phyloP scores from a whole-genome alignment of 1,140 invertebrate species.

The Hestina assimilis region DNA sequence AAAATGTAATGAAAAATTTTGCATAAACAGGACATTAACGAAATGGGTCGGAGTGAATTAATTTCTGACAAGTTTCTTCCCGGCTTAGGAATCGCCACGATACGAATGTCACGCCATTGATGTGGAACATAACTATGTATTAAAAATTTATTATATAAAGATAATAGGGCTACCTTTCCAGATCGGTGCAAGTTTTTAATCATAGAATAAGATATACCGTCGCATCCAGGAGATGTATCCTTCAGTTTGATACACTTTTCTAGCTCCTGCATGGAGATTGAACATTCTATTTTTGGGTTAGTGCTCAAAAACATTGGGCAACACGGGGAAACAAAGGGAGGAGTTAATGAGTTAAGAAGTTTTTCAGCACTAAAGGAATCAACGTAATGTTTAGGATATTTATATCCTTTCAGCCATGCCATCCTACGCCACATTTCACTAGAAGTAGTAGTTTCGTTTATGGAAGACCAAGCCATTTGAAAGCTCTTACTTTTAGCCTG shows the following conservation, averaged over 20 bases:
- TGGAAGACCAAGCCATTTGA: too few relatives aligned
- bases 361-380: not conserved
- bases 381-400: not conserved
- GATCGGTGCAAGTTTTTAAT: slow-evolving; percentile 12
- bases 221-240: slow-evolving; percentile 17
- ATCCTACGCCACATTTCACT: too few relatives aligned
- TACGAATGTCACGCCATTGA: slow-evolving; percentile 18
- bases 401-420: too few relatives aligned
- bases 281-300: not conserved
- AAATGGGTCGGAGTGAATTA: too few relatives aligned
- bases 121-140: not conserved
- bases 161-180: slow-evolving; percentile 4
- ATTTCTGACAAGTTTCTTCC: too few relatives aligned
- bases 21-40: too few relatives aligned
- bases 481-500: too few relatives aligned
- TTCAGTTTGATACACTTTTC: slow-evolving; percentile 1
- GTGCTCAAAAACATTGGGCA: not conserved
- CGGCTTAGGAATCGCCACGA: not conserved
- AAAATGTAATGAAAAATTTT: too few relatives aligned
- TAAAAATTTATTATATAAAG: slow-evolving; percentile 15
- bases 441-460: too few relatives aligned
- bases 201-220: slow-evolving; percentile 22
- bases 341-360: not conserved
- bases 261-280: slow-evolving; percentile 19
- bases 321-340: not conserved